These are phyloP conservation scores for Rotaria socialis DNA, from an alignment of 2,888 invertebrate species.

Conservation along the genomic window DNA sequence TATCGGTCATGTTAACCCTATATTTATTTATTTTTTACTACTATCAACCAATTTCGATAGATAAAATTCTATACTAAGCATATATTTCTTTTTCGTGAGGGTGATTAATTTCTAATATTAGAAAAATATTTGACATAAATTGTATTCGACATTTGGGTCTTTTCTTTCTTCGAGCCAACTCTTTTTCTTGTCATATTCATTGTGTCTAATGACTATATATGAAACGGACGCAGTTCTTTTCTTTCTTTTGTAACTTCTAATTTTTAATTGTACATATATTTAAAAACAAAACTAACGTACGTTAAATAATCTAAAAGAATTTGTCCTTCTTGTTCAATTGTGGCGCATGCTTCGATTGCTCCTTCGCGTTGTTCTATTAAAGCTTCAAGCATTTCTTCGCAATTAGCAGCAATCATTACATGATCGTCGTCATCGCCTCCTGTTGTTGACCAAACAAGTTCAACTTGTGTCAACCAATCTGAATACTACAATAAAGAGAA, in stretches of 20 bases:
- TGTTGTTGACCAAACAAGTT: conserved; percentile 27
- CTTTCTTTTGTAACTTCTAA: no score
- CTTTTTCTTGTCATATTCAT: no score
- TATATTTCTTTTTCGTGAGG: no score
- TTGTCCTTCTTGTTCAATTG: conserved; percentile 36
- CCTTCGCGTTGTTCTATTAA: conserved; percentile 22
- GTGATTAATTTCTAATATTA: no score
- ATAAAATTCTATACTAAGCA: no score
- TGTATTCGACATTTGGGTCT: no score
- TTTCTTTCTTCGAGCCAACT: no score
- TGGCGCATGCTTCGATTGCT: conserved; percentile 17
- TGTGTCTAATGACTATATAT: no score
- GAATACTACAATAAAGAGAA: not conserved
- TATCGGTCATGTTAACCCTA: no score
- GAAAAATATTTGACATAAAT: no score
- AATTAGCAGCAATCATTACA: not conserved
- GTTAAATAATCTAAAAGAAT: conserved; percentile 19
- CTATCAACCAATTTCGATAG: not conserved
- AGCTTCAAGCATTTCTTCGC: conserved; percentile 5
- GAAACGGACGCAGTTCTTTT: no score
- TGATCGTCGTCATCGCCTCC: conserved; percentile 1
- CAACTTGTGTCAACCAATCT: not conserved
- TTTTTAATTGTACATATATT: no score
- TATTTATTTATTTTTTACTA: not conserved
- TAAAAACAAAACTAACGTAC: not conserved